Evolutionary conservation across 2,113 vertebrate species (phyloP).

Genomic region (Tretioscincus oriximinensis): DNA sequence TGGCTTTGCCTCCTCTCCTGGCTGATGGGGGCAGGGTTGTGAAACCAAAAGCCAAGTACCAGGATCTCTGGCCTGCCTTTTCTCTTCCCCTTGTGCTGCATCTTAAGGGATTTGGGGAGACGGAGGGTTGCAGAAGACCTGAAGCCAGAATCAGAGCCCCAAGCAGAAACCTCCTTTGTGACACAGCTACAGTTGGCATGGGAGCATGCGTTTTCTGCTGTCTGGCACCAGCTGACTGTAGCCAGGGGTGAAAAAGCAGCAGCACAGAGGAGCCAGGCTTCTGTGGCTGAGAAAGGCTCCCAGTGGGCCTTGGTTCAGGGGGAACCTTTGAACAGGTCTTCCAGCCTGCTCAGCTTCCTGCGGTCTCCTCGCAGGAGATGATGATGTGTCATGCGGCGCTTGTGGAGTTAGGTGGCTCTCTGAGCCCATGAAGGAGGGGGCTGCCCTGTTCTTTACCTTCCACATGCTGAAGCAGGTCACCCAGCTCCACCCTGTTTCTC

Average conservation of each 20-base stretch:
- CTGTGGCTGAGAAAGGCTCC: constrained; percentile 47
- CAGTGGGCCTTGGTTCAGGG: no score
- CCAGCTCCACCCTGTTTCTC: no score
- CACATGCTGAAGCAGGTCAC: no score
- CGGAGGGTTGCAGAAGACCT: neutral
- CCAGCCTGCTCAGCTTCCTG: no score
- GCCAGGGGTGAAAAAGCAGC: constrained; percentile 30
- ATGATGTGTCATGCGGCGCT: no score
- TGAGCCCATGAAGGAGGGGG: no score
- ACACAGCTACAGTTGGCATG: constrained; percentile 49
- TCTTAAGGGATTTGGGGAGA: neutral
- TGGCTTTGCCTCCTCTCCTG: neutral
- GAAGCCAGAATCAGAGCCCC: neutral
- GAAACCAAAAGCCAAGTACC: neutral
- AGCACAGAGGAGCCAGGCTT: constrained; percentile 46
- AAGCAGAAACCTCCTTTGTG: constrained; percentile 40
- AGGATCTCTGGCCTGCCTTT: neutral
- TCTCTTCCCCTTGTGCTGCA: neutral
- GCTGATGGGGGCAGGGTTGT: neutral
- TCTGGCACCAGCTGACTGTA: constrained; percentile 45
- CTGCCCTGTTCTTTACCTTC: no score
- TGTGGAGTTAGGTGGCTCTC: no score
- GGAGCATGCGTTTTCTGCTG: constrained; percentile 15
- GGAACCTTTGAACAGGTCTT: no score
- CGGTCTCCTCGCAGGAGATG: neutral